A percentile compares a stretch with the other conserved stretches of the same genome.
phyloP scores from a whole-genome alignment of 2,797 vertebrate species.

The Acanthurus tractus region DNA sequence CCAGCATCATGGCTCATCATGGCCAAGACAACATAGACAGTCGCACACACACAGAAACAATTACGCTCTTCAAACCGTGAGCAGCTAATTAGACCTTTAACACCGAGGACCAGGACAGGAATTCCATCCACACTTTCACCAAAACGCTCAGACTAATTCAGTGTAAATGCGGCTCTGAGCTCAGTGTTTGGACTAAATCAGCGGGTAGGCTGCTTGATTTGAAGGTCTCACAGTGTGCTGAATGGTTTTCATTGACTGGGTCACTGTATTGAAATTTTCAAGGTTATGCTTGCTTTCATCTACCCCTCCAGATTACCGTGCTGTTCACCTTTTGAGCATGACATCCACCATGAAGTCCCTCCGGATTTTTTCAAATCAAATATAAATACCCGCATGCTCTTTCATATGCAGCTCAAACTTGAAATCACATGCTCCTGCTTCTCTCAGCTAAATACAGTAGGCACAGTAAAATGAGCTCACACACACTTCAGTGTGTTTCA shows the following conservation, averaged over 20 bases:
- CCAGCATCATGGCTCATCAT: conserved; percentile 82
- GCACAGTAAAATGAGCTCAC: conserved; percentile 41
- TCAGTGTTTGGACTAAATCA: conserved; percentile 57
- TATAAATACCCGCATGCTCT: conserved; percentile 47
- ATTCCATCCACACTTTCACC: conserved; percentile 71
- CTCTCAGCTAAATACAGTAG: conserved; percentile 14
- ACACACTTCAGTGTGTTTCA: conserved; percentile 48
- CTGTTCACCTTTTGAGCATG: conserved; percentile 63
- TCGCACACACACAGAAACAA: conserved; percentile 82
- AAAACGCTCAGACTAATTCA: conserved; percentile 61
- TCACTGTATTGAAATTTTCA: conserved; percentile 61
- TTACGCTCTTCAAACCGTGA: conserved; percentile 80
- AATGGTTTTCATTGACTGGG: conserved; percentile 70
- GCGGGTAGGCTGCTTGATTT: conserved; percentile 46
- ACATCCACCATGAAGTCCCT: conserved; percentile 61
- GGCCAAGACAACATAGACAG: conserved; percentile 55
- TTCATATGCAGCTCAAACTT: conserved; percentile 41
- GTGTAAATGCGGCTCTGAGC: conserved; percentile 58
- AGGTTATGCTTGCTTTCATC: conserved; percentile 71
- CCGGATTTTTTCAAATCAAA: conserved; percentile 58
- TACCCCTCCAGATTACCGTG: conserved; percentile 49
- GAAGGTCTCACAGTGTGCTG: conserved; percentile 55
- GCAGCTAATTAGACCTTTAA: conserved; percentile 83
- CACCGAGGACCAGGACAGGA: conserved; percentile 67
- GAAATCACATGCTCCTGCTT: conserved; percentile 40